A percentile compares a stretch with the other conserved stretches of the same genome.
Evolutionary conservation across 2,888 invertebrate genomes (phyloP).

Genomic region (Agrotis clavis): DNA sequence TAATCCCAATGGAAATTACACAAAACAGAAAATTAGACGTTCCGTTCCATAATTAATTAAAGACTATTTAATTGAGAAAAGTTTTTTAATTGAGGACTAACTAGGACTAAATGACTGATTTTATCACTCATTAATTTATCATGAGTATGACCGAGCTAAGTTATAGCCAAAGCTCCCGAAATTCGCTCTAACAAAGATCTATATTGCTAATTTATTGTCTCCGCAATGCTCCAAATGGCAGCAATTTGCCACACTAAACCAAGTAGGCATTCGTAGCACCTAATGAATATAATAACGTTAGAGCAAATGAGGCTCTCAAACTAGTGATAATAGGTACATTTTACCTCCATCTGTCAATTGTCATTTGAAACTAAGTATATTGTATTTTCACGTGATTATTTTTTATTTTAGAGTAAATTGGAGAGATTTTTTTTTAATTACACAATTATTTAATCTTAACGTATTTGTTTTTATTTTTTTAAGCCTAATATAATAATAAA

Average conservation of each 20-base stretch:
- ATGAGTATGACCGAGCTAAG: not conserved
- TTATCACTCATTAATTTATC: slow-evolving; percentile 2
- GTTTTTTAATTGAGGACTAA: not conserved
- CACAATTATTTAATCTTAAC: too few species aligned
- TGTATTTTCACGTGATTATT: too few species aligned
- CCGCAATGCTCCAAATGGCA: slow-evolving; percentile 7
- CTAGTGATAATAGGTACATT: not conserved
- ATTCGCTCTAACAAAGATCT: slow-evolving; percentile 18
- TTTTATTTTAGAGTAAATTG: too few species aligned
- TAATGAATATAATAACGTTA: slow-evolving; percentile 16
- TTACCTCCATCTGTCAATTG: not conserved
- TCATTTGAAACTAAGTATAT: too few species aligned
- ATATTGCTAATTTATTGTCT: slow-evolving; percentile 31
- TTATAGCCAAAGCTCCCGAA: not conserved
- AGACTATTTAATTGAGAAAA: not conserved
- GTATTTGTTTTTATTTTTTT: too few species aligned
- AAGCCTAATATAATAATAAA: too few species aligned
- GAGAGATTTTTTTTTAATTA: too few species aligned
- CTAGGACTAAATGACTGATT: not conserved
- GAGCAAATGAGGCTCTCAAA: slow-evolving; percentile 10
- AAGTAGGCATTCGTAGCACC: slow-evolving; percentile 7
- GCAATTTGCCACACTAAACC: slow-evolving; percentile 26
- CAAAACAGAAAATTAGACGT: too few species aligned
- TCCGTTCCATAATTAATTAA: too few species aligned
- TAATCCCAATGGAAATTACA: not conserved